Evolutionary conservation across 2,113 vertebrate species (phyloP), one percentile per base, ranked within the genome.

Genomic region (Axis porcinus): DNA sequence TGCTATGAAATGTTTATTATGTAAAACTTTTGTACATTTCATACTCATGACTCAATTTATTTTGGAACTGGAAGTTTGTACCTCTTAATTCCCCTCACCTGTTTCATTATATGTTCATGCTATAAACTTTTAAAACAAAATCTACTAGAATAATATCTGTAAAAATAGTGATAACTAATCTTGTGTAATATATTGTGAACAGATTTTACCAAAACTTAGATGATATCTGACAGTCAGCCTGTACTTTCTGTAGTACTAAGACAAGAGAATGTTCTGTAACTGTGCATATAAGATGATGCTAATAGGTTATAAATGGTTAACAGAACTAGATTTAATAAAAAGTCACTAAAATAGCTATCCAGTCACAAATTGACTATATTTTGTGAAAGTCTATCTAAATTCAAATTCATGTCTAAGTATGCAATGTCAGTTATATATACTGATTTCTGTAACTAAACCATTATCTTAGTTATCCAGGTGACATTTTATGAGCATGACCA

Each of bases 201-300:
- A 83, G 19, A 94, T 91, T 85, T 94, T 89, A 96, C 17, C 8
- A 91, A 82, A 84, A 62, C 83, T 96, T 89, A 64, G 47, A 94
- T 76, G 92, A 78, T 84, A 94, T 23, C 30, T 90, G 82, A 91
- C 9, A 45, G 21, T 57, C 30, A 82, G 47, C 55, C 76, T 93
- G 25, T 17, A 92, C 33, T 94, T 87, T 91, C 28, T 81, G 70
- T 90, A 40, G 57, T 87, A 76, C 79, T 76, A 64, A 96, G 33
- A 89, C 21, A 79, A 83, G 7, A 95, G 9, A 89, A 89, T 50
- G 36, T 93, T 28, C 43, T 86, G 9, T 92, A 94, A 82, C 5
- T 91, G 45, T 95, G 33, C 91, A 74, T 70, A 70, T 12, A 70
- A 11, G 30, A 90, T 15, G 47, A 50, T 94, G 33, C 40, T 70